Evolutionary conservation across 2,113 vertebrate genomes (phyloP), one percentile per base, ranked within the genome.

Genomic region (Coptodon rendalli): DNA sequence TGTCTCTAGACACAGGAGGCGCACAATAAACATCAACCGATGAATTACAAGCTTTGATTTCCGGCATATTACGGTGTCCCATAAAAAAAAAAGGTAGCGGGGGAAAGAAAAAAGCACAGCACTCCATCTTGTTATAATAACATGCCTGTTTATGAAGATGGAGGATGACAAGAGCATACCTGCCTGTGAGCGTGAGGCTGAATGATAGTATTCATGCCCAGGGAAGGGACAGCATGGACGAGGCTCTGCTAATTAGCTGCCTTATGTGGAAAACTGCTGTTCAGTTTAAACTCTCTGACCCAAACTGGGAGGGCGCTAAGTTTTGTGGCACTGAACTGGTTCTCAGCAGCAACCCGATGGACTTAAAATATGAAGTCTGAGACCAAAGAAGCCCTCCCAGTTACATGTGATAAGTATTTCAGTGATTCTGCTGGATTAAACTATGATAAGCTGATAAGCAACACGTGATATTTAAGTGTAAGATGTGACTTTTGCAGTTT

Each of bases 131-230:
- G 85, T 59, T 90, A 97, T 97, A 96, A 97, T 96, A 97, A 97
- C 97, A 97, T 96, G 97, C 96, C 96, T 96, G 84, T 97, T 98
- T 98, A 97, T 97, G 95, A 97, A 97, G 97, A 93, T 87, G 90
- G 97, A 97, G 97, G 89, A 88, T 87, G 91, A 92, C 86, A 63
- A 54, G 79, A 66, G 90, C 80, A 3, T 91, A 94, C 94, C 94
- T 95, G 92, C 89, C 80, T 82, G 91, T 22, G 29, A 93, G 94
- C 78, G 13, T 83, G 90, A 86, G 12, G 57, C 91, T 86, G 91
- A 85, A 53, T 81, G 91, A 95, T 93, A 86, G 91, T 4, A 80
- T 90, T 90, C 87, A 85, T 16, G 68, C 91, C 84, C 45, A 3
- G 66, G 81, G 82, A 85, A 12, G 54, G 83, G 82, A 82, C 79